Conservation (phyloP, 1,140 invertebrate genomes). For the Hirudo medicinalis region DNA sequence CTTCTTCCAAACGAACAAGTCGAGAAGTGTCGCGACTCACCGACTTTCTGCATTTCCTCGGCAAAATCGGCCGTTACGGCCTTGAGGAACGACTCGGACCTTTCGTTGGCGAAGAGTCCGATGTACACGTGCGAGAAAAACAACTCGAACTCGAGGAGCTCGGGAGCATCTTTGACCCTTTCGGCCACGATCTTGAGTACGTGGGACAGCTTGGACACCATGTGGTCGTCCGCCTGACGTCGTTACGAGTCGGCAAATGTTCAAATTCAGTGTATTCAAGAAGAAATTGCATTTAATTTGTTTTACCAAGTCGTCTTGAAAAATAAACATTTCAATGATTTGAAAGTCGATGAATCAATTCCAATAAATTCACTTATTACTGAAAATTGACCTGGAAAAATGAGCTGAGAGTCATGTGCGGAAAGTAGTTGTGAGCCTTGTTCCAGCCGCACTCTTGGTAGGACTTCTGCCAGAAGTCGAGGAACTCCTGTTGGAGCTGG, state of each 20-base stretch:
- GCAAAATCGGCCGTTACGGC: conserved; percentile 60
- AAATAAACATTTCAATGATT: too few relatives aligned
- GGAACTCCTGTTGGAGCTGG: conserved; percentile 53
- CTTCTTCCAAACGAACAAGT: neutral
- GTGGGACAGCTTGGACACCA: conserved; percentile 52
- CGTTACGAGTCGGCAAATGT: conserved; percentile 5
- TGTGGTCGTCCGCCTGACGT: conserved; percentile 57
- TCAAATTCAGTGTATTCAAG: neutral
- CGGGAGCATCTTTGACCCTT: conserved; percentile 45
- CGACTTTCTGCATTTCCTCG: conserved; percentile 57
- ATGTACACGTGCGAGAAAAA: conserved; percentile 73
- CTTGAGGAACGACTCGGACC: conserved; percentile 60
- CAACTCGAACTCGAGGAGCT: conserved; percentile 57
- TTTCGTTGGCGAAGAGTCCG: conserved; percentile 66
- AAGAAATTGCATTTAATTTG: too few relatives aligned
- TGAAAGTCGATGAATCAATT: too few relatives aligned
- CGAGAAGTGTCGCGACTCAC: conserved; percentile 32
- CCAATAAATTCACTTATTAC: too few relatives aligned
- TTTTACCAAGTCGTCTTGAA: too few relatives aligned
- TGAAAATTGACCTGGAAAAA: conserved; percentile 60
- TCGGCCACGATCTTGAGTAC: conserved; percentile 54
- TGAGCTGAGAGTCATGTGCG: conserved; percentile 73
- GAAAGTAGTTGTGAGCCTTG: conserved; percentile 71
- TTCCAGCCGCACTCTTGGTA: conserved; percentile 63
- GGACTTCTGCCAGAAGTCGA: conserved; percentile 64